Percentiles rank a stretch among this genome's conserved stretches.
phyloP scores from a whole-genome alignment of 2,888 invertebrate genomes.

The Diaprepes abbreviatus region DNA sequence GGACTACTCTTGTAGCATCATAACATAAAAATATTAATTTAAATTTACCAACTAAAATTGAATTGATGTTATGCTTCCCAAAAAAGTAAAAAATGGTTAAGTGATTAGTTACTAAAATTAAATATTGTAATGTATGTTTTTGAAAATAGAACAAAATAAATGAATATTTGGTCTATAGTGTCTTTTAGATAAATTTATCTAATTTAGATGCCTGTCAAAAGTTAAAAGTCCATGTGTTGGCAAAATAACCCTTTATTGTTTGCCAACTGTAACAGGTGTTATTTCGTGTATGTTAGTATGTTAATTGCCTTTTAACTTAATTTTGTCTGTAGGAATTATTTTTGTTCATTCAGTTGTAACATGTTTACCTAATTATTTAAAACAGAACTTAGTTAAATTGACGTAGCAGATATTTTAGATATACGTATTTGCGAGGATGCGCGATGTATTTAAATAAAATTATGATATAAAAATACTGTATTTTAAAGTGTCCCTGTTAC shows the following conservation, averaged over 20 bases:
- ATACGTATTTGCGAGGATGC: no score
- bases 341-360: conserved; percentile 13
- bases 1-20: no score
- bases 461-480: no score
- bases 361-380: conserved; percentile 1
- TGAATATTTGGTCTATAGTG: background rate
- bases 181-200: background rate
- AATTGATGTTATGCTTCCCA: no score
- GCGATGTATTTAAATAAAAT: no score
- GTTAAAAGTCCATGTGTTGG: background rate
- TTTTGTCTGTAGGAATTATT: background rate
- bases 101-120: conserved; percentile 59
- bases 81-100: no score
- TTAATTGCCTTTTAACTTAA: conserved; percentile 6
- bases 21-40: no score
- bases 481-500: no score
- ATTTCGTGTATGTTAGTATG: background rate
- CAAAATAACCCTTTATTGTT: conserved; percentile 2
- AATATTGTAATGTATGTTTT: background rate
- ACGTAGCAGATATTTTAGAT: no score
- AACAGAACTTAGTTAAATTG: no score
- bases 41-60: no score
- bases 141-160: background rate
- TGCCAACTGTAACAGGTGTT: conserved; percentile 17
- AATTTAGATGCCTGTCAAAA: conserved; percentile 1